Evolutionary conservation across 64 coral and sea anemone genomes (phyloP).

Genomic region (Stylophora pistillata): DNA sequence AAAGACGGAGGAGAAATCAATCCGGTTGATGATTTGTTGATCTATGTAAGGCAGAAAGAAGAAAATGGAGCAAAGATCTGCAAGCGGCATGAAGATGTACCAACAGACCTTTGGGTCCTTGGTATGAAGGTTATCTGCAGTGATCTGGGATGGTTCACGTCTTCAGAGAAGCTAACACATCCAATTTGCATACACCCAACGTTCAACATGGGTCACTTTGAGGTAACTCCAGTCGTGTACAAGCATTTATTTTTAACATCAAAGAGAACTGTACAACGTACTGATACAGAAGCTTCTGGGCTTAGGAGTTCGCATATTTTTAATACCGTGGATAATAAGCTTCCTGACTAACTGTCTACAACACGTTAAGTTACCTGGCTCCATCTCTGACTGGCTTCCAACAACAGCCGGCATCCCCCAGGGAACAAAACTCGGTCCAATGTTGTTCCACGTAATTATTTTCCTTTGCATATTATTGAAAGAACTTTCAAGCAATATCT

Average conservation of each 20-base stretch:
- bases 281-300: no score
- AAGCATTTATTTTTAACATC: slow-evolving; percentile 8
- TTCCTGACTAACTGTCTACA: no score
- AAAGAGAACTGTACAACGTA: slow-evolving; percentile 39
- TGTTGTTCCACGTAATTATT: no score
- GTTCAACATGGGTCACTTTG: slow-evolving; percentile 42
- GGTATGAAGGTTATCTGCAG: slow-evolving; percentile 12
- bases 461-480: no score
- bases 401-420: no score
- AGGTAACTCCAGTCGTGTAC: slow-evolving; percentile 41
- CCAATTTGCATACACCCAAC: slow-evolving; percentile 33
- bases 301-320: no score
- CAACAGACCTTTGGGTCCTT: slow-evolving; percentile 6
- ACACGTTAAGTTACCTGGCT: no score
- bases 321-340: no score
- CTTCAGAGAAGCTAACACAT: slow-evolving; percentile 18
- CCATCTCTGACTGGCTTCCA: no score
- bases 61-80: slow-evolving; percentile 39
- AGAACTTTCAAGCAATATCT: no score
- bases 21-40: slow-evolving; percentile 38
- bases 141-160: slow-evolving; percentile 28
- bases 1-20: slow-evolving; percentile 11
- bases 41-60: slow-evolving; percentile 37
- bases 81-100: slow-evolving; percentile 14
- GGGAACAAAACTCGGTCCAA: no score